Percentiles rank a stretch among this genome's conserved stretches.
phyloP scores from a whole-genome alignment of 2,888 invertebrate genomes.

The Philopedon plagiatum region DNA sequence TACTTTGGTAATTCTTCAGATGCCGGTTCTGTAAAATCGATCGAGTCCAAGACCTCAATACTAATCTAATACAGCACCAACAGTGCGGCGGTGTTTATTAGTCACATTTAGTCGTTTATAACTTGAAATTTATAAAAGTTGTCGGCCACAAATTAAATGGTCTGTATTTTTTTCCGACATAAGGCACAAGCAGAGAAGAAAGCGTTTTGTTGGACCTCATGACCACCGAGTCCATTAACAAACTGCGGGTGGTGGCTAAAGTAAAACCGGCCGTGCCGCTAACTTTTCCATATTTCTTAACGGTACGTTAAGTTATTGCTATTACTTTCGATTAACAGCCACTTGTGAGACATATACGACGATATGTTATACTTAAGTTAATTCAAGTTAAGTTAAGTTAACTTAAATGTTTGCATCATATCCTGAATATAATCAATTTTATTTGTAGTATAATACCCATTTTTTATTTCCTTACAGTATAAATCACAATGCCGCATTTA shows the following conservation, averaged over 20 bases:
- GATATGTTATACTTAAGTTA: too few relatives aligned
- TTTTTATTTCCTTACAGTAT: too few relatives aligned
- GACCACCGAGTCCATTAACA: constrained; percentile 60
- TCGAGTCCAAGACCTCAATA: not conserved
- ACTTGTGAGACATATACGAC: constrained; percentile 35
- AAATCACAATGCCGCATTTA: too few relatives aligned
- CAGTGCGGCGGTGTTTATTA: constrained; percentile 42
- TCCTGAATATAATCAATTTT: not conserved
- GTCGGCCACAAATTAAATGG: constrained; percentile 54
- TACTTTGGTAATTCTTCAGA: too few relatives aligned
- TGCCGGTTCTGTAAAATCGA: constrained; percentile 1
- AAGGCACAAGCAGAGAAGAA: constrained; percentile 43
- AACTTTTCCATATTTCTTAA: constrained; percentile 48
- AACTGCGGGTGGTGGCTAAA: constrained; percentile 61
- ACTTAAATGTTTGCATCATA: not conserved
- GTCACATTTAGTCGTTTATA: constrained; percentile 53
- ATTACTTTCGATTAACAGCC: constrained; percentile 41
- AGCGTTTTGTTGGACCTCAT: constrained; percentile 50
- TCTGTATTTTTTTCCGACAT: constrained; percentile 50
- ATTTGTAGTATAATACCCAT: too few relatives aligned
- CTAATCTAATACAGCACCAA: constrained; percentile 29
- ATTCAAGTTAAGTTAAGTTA: too few relatives aligned
- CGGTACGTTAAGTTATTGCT: constrained; percentile 41
- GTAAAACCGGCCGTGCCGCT: constrained; percentile 51
- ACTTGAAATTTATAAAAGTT: constrained; percentile 53